phyloP scores from a whole-genome alignment of 2,113 vertebrate genomes.

The Megalops atlanticus region DNA sequence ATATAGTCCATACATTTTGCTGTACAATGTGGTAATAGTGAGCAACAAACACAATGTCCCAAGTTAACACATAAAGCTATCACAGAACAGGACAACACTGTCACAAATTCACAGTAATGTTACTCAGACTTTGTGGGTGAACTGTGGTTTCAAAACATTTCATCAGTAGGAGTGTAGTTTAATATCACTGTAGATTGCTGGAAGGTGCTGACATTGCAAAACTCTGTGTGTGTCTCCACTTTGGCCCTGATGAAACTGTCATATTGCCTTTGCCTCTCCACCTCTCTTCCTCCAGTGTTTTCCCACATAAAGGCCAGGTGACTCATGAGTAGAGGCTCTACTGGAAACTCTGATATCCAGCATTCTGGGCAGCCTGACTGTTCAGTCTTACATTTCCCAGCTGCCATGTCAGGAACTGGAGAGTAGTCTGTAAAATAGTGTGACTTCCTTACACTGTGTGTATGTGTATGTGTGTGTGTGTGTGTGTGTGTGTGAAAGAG shows the following conservation, averaged over 20 bases:
- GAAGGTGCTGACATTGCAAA: background rate
- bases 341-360: conserved; percentile 41
- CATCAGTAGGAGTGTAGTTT: too few relatives aligned
- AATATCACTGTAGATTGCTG: background rate
- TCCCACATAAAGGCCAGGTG: background rate
- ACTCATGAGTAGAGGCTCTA: conserved; percentile 13
- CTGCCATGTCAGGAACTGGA: background rate
- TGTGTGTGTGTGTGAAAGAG: background rate
- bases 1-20: too few relatives aligned
- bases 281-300: background rate
- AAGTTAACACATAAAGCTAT: too few relatives aligned
- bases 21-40: background rate
- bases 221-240: background rate
- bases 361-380: background rate
- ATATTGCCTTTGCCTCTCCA: background rate
- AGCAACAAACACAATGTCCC: too few relatives aligned
- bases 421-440: background rate
- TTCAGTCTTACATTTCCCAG: conserved; percentile 33
- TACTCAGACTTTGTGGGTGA: too few relatives aligned
- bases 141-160: too few relatives aligned
- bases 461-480: background rate
- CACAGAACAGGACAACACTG: background rate
- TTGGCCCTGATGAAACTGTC: background rate
- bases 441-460: background rate
- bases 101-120: background rate